phyloP scores from a whole-genome alignment of 2,888 invertebrate species.

The Hipparchia sbordonii region DNA sequence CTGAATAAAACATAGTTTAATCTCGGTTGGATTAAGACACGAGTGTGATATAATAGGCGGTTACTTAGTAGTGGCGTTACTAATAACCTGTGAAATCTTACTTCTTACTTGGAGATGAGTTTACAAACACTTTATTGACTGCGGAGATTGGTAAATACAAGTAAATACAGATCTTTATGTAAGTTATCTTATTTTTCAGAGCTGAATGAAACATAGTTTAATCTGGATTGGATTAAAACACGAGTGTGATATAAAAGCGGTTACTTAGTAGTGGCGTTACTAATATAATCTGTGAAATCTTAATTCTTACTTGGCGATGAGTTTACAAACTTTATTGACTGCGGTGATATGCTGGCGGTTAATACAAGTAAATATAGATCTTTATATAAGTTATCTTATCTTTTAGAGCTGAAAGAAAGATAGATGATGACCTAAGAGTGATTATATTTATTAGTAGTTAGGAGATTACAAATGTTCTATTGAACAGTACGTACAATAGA shows the following conservation, averaged over 20 bases:
- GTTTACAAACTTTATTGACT: background rate
- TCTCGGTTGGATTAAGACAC: slow-evolving; percentile 19
- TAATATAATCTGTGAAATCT: background rate
- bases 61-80: background rate
- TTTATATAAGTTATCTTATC: slow-evolving; percentile 18
- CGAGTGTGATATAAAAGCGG: slow-evolving; percentile 10
- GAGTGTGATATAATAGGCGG: slow-evolving; percentile 13
- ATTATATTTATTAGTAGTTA: too few species aligned
- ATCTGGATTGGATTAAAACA: slow-evolving; percentile 21
- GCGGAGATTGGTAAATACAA: background rate
- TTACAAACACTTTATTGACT: background rate
- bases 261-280: background rate
- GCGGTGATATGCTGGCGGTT: background rate
- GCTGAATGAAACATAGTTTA: slow-evolving; percentile 18
- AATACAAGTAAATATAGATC: slow-evolving; percentile 5
- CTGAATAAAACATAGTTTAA: slow-evolving; percentile 19
- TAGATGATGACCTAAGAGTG: too few species aligned
- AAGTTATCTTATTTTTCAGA: slow-evolving; percentile 20
- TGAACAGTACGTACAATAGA: too few species aligned
- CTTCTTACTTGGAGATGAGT: background rate
- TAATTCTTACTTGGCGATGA: background rate
- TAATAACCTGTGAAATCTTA: background rate
- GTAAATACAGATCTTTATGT: slow-evolving; percentile 20
- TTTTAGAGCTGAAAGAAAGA: slow-evolving; percentile 1
- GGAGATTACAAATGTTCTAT: too few species aligned